Conservation (phyloP, 2,888 invertebrate species). For the Nycteola revayana region DNA sequence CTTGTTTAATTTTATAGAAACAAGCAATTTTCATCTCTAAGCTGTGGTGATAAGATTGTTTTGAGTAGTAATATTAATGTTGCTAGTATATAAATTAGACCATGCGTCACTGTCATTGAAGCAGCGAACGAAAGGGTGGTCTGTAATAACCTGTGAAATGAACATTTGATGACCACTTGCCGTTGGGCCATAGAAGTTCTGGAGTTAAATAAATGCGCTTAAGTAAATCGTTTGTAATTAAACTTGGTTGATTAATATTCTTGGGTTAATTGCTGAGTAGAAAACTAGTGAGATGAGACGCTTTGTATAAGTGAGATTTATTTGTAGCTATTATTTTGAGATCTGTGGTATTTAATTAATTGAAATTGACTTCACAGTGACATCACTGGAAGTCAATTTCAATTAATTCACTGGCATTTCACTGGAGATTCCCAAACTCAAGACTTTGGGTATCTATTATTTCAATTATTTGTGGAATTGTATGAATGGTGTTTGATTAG, state of each 20-base stretch:
- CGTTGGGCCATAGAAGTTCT: slow-evolving; percentile 37
- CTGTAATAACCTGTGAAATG: slow-evolving; percentile 72
- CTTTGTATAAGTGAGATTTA: background rate
- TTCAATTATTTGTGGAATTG: no score
- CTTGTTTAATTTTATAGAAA: slow-evolving; percentile 10
- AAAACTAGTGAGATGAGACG: slow-evolving; percentile 3
- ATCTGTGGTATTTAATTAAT: background rate
- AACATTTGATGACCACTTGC: slow-evolving; percentile 63
- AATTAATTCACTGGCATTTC: no score
- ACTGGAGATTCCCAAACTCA: no score
- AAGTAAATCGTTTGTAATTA: slow-evolving; percentile 38
- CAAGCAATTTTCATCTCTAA: slow-evolving; percentile 44
- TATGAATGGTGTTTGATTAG: no score
- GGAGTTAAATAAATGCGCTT: slow-evolving; percentile 43
- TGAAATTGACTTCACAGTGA: no score
- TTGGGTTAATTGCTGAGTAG: slow-evolving; percentile 14
- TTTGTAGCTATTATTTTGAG: background rate
- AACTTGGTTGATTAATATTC: slow-evolving; percentile 27
- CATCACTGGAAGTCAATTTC: no score
- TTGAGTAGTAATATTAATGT: slow-evolving; percentile 32
- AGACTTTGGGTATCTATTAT: no score
- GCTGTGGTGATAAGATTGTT: slow-evolving; percentile 28
- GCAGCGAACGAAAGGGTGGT: slow-evolving; percentile 53
- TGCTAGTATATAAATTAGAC: slow-evolving; percentile 65
- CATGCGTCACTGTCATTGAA: slow-evolving; percentile 69